Evolutionary conservation across 2,113 vertebrate genomes (phyloP), one percentile per base, ranked within the genome.

Genomic region (Percina caprodes): DNA sequence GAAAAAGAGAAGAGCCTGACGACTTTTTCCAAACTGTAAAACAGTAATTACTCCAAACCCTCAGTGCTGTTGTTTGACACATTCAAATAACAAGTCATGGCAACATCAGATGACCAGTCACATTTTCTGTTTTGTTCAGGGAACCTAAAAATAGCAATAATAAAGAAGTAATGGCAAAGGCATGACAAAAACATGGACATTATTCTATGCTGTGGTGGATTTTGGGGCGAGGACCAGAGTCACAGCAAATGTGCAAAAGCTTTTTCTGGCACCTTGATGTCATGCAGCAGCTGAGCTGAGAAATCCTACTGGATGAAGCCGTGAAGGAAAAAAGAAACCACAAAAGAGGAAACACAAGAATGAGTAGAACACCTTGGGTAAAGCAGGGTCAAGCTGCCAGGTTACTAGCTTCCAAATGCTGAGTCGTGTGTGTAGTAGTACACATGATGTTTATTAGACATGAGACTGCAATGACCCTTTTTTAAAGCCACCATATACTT

Each of bases 221-320:
- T 92, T 77, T 88, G 77, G 90, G 89, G 78, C 33, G 45, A 89
- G 84, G 84, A 79, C 63, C 39, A 10, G 54, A 33, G 45, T 83
- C 51, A 39, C 72, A 58, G 77, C 76, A 73, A 83, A 74, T 74
- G 80, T 78, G 81, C 82, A 55, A 78, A 69, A 75, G 74, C 83
- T 91, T 92, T 90, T 93, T 91, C 90, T 88, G 85, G 88, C 71
- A 71, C 30, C 79, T 87, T 94, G 92, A 94, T 92, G 91, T 93
- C 92, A 94, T 88, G 42, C 66, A 75, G 63, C 70, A 77, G 85
- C 79, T 87, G 82, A 87, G 80, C 78, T 78, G 70, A 87, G 73
- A 92, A 88, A 91, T 88, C 89, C 86, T 77, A 24, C 80, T 79
- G 84, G 89, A 88, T 86, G 78, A 87, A 88, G 77, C 79, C 73